phyloP scores from a whole-genome alignment of 1,140 invertebrate species.

The Drosophila persimilis region DNA sequence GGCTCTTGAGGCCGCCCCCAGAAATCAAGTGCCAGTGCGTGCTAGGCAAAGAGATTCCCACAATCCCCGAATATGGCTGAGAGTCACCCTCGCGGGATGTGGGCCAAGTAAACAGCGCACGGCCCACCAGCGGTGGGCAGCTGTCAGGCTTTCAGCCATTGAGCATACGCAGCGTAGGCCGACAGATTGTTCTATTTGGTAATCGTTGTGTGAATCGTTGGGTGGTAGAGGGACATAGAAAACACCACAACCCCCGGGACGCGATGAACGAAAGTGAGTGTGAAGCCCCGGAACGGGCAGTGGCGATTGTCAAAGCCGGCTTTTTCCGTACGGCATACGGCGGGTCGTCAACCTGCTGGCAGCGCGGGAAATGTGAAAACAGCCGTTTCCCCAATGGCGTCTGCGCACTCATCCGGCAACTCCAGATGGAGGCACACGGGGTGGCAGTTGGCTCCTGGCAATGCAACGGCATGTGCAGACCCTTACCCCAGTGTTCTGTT shows the following conservation, averaged over 20 bases:
- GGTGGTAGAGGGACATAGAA: not conserved
- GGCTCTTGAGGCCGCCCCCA: conserved; percentile 50
- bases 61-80: conserved; percentile 41
- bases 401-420: conserved; percentile 36
- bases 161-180: conserved; percentile 61
- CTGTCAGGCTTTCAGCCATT: conserved; percentile 12
- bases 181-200: conserved; percentile 29
- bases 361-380: conserved; percentile 75
- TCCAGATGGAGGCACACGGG: conserved; percentile 17
- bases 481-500: not conserved
- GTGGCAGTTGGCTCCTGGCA: conserved; percentile 27
- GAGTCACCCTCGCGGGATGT: conserved; percentile 26
- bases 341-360: conserved; percentile 66
- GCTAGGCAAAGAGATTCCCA: conserved; percentile 44
- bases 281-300: conserved; percentile 5
- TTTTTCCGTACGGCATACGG: conserved; percentile 28
- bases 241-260: not conserved
- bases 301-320: conserved; percentile 29
- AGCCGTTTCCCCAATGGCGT: conserved; percentile 64
- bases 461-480: conserved; percentile 50
- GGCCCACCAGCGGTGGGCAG: conserved; percentile 24
- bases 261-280: conserved; percentile 56
- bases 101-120: conserved; percentile 42
- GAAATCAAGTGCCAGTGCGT: conserved; percentile 66
- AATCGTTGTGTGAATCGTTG: conserved; percentile 14